Evolutionary conservation across 37 sponge, comb jelly and placozoan species (phyloP).

Genomic region (Diacarnus erythraeanus): DNA sequence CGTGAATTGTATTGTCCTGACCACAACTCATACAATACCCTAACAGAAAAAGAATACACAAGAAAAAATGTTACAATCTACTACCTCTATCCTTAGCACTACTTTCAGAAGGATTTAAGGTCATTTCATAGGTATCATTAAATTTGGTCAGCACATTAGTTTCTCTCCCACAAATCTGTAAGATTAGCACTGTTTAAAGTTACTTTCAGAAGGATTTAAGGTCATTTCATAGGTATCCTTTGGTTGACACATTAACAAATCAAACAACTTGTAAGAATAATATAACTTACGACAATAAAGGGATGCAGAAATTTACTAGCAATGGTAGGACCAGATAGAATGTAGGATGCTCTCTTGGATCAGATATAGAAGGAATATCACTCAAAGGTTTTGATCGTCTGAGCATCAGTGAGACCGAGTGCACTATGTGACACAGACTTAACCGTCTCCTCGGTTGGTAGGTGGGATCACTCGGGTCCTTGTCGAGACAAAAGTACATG

Average conservation of each 20-base stretch:
- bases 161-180: too few relatives aligned
- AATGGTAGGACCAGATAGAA: slow-evolving; percentile 15
- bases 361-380: neutral
- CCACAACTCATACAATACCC: slow-evolving; percentile 36
- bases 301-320: slow-evolving; percentile 21
- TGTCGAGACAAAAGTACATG: slow-evolving; percentile 25
- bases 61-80: too few relatives aligned
- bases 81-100: too few relatives aligned
- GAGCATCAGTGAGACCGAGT: slow-evolving; percentile 16
- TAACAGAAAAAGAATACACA: too few relatives aligned
- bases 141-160: too few relatives aligned
- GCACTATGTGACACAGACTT: slow-evolving; percentile 16
- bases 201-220: too few relatives aligned
- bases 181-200: too few relatives aligned
- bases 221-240: too few relatives aligned
- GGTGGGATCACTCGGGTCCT: slow-evolving; percentile 28
- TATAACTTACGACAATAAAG: slow-evolving; percentile 32
- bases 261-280: too few relatives aligned
- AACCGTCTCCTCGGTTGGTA: neutral
- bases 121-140: too few relatives aligned
- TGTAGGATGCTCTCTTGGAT: slow-evolving; percentile 13
- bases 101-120: too few relatives aligned
- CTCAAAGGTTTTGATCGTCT: neutral
- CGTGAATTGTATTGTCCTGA: neutral
- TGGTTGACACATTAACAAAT: too few relatives aligned